phyloP scores from a whole-genome alignment of 2,113 vertebrate species.

The Acrocephalus arundinaceus region DNA sequence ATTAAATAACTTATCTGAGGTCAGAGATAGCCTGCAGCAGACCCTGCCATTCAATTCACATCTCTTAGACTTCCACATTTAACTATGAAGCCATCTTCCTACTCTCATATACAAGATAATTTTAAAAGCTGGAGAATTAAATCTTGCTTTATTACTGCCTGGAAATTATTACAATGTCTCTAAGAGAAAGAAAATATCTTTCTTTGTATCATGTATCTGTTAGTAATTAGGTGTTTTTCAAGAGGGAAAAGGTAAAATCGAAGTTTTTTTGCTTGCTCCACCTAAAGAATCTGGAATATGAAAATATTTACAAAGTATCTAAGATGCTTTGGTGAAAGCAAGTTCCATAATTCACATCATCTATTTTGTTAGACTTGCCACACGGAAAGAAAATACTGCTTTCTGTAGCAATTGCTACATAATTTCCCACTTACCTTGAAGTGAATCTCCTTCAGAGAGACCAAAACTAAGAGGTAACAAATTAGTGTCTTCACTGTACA shows the following conservation, averaged over 20 bases:
- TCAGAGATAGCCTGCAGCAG: neutral
- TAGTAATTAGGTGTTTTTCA: neutral
- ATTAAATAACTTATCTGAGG: constrained; percentile 5
- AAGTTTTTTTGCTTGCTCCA: neutral
- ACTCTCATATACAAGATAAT: neutral
- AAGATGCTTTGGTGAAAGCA: constrained; percentile 9
- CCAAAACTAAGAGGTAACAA: neutral
- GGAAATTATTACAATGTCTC: neutral
- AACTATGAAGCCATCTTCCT: neutral
- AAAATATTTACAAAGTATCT: constrained; percentile 41
- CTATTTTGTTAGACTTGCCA: constrained; percentile 16
- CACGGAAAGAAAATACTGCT: neutral
- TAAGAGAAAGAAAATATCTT: neutral
- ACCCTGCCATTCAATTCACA: neutral
- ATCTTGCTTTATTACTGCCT: neutral
- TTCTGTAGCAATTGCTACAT: neutral
- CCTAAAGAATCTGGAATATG: neutral
- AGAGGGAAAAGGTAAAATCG: neutral
- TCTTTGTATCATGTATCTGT: neutral
- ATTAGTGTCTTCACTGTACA: neutral
- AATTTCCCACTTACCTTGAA: neutral
- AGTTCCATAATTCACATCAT: neutral
- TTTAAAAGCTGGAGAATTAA: neutral
- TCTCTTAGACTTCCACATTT: neutral
- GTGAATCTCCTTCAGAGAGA: neutral